These are phyloP conservation scores for Lucilia sericata DNA, from an alignment of 1,140 invertebrate species.

Conservation along the genomic window DNA sequence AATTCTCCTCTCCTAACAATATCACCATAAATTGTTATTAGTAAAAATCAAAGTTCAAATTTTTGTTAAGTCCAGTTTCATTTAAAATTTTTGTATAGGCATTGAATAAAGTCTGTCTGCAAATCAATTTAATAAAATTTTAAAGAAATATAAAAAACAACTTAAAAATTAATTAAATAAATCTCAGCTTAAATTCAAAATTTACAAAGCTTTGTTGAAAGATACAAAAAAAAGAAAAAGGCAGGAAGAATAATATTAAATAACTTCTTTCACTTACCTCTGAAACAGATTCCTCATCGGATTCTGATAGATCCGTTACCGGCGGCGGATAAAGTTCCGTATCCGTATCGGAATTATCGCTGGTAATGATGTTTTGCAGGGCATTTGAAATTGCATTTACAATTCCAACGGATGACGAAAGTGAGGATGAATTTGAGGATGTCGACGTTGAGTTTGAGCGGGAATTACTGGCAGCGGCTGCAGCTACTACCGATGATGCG, in stretches of 20 bases:
- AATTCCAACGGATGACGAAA: constrained; percentile 60
- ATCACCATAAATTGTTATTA: too few species aligned
- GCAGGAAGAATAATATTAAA: neutral
- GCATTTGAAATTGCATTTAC: constrained; percentile 61
- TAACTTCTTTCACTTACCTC: constrained; percentile 75
- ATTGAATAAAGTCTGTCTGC: too few species aligned
- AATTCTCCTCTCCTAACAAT: too few species aligned
- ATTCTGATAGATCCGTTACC: constrained; percentile 89
- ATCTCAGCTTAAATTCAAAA: too few species aligned
- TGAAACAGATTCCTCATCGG: constrained; percentile 92
- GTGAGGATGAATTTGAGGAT: constrained; percentile 60
- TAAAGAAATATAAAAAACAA: too few species aligned
- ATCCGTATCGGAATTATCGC: constrained; percentile 70
- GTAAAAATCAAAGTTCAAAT: too few species aligned
- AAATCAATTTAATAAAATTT: too few species aligned
- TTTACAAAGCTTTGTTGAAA: neutral
- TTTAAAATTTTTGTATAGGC: too few species aligned
- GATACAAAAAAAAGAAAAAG: neutral
- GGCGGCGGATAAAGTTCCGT: constrained; percentile 76
- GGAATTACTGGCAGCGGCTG: constrained; percentile 50
- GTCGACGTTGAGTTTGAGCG: constrained; percentile 58
- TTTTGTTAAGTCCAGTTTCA: too few species aligned
- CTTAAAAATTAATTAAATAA: too few species aligned
- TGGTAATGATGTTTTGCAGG: constrained; percentile 59
- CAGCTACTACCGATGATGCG: constrained; percentile 47